A percentile compares a stretch with the other conserved stretches of the same genome.
phyloP scores from a whole-genome alignment of 2,113 vertebrate species.

The Pungitius pungitius region DNA sequence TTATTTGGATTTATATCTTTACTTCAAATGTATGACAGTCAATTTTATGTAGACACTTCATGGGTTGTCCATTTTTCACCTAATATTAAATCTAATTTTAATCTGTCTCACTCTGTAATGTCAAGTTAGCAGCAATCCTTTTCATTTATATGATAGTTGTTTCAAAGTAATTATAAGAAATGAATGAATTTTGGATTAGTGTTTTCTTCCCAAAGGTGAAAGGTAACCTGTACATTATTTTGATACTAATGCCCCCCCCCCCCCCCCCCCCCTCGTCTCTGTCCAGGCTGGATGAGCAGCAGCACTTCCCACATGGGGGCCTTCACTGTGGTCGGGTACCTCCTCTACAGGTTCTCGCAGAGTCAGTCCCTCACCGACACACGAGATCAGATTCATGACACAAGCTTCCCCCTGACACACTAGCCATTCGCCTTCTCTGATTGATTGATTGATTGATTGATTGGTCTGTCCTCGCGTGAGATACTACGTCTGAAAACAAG shows the following conservation, averaged over 20 bases:
- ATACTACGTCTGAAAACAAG: background rate
- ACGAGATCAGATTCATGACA: background rate
- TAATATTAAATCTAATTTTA: background rate
- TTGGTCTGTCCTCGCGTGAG: background rate
- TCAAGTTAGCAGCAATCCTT: background rate
- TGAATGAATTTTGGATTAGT: background rate
- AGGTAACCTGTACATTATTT: conserved; percentile 22
- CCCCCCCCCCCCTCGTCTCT: conserved; percentile 18
- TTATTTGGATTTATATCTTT: too few species aligned
- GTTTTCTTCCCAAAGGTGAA: conserved; percentile 21
- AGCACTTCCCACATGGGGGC: conserved; percentile 66
- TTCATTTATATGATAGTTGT: background rate
- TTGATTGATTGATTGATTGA: too few species aligned
- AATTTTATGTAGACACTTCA: background rate
- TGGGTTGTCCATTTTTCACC: background rate
- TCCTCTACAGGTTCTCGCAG: conserved; percentile 78
- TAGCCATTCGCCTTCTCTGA: background rate
- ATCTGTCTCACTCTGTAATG: background rate
- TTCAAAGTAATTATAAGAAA: background rate
- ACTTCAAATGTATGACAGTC: background rate
- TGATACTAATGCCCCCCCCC: conserved; percentile 9
- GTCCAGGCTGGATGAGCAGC: conserved; percentile 58
- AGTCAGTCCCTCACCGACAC: conserved; percentile 60
- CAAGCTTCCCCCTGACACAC: background rate
- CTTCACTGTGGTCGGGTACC: conserved; percentile 69